Evolutionary conservation across 2,888 invertebrate species (phyloP).

Genomic region (Emesis furor): DNA sequence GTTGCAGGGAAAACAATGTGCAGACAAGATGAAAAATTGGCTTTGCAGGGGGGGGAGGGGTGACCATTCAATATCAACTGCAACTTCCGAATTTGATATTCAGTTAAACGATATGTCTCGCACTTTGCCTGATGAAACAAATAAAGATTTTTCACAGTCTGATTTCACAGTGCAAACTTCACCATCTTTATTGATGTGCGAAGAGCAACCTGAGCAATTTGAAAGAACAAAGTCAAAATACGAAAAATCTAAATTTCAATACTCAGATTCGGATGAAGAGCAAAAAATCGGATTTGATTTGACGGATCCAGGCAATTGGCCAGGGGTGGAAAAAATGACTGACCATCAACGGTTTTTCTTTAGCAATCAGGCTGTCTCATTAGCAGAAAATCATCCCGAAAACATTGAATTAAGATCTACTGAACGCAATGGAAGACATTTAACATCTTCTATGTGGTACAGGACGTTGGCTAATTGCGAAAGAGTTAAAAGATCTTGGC

Average conservation of each 20-base stretch:
- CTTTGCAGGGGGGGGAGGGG: constrained; percentile 38
- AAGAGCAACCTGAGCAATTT: constrained; percentile 49
- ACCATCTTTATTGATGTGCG: constrained; percentile 52
- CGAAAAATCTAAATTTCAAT: constrained; percentile 9
- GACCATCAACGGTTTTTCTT: constrained; percentile 61
- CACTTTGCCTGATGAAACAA: constrained; percentile 33
- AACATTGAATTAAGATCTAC: constrained; percentile 54
- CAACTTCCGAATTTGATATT: constrained; percentile 60
- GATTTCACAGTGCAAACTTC: constrained; percentile 48
- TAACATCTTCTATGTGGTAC: constrained; percentile 71
- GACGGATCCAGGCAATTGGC: constrained; percentile 46
- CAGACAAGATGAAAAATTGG: constrained; percentile 44
- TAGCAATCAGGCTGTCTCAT: constrained; percentile 63
- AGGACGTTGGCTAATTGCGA: constrained; percentile 69
- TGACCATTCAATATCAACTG: constrained; percentile 44
- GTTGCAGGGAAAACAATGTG: constrained; percentile 52
- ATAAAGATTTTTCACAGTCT: constrained; percentile 28
- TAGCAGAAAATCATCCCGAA: constrained; percentile 70
- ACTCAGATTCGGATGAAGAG: too few species aligned
- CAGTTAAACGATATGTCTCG: constrained; percentile 39
- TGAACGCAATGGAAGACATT: constrained; percentile 57
- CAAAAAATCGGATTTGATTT: too few species aligned
- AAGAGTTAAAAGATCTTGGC: constrained; percentile 71
- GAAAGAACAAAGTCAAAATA: constrained; percentile 40
- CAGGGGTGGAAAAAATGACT: constrained; percentile 58